Evolutionary conservation across 2,797 vertebrate species (phyloP), one percentile per base, ranked within the genome.

Genomic region (Molossus alvarezi): DNA sequence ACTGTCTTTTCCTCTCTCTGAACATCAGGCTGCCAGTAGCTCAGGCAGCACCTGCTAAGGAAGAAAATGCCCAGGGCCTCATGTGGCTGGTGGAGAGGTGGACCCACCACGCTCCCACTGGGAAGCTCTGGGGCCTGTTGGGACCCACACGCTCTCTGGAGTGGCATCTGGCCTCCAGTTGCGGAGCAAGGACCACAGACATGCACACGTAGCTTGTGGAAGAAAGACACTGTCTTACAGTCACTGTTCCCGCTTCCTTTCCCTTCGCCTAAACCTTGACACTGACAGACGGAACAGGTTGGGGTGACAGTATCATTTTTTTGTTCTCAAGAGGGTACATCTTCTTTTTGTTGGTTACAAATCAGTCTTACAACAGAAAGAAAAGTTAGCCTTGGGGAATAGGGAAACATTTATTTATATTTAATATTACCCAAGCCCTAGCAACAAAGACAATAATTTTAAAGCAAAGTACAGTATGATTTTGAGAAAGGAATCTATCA

Each of bases 101-200:
- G 55, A 5, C 8, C 53, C 6, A 11, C 5, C 1, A 27, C 0
- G 14, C 14, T 55, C 27, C 6, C 2, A 0, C 20, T 23, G 25
- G n/a, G 67, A 51, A 2, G 33, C 29, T 51, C 10, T 21, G 29
- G 6, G 33, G 15, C 0, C 1, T 2, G 2, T 53, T n/a, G 37
- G 53, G 9, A 27, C 53, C 79, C 3, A 5, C 4, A 6, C 29
- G 27, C 87, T 67, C 73, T 18, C 90, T 29, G 72, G 23, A 21
- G 33, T 1, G 1, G 23, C 14, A 4, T 37, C 73, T 85, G 6
- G 25, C 25, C 73, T 79, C 45, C 27, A 83, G 58, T 33, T 75
- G 51, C 48, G 62, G 62, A 92, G 33, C 55, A 17, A 51, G 7
- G 11, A 9, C 7, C 21, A 14, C 17, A 21, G 73, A 37, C 41